These are phyloP conservation scores for Macrosteles quadrilineatus DNA, from an alignment of 1,140 invertebrate species.

Conservation along the genomic window DNA sequence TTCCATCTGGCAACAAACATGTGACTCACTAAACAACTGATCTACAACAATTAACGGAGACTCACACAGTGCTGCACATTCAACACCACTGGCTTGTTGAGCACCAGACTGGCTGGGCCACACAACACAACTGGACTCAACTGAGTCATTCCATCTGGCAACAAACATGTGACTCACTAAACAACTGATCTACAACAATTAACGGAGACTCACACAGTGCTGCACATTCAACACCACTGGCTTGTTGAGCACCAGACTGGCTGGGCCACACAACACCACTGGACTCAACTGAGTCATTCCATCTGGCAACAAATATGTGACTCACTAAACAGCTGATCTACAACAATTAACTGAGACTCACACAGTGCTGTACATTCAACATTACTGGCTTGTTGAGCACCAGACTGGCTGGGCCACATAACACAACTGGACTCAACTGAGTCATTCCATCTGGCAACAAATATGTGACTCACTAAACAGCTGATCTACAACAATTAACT, in stretches of 20 bases:
- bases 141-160: conserved; percentile 76
- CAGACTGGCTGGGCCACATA: conserved; percentile 77
- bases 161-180: conserved; percentile 43
- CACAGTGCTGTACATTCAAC: conserved; percentile 91
- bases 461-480: background rate
- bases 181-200: background rate
- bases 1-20: conserved; percentile 61
- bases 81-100: conserved; percentile 88
- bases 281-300: conserved; percentile 89
- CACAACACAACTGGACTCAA: conserved; percentile 90
- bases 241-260: conserved; percentile 79
- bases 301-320: conserved; percentile 55
- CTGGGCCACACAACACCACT: conserved; percentile 84
- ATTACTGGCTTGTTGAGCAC: conserved; percentile 87
- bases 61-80: conserved; percentile 94
- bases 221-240: conserved; percentile 89
- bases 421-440: conserved; percentile 87
- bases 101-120: conserved; percentile 74
- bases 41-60: no score
- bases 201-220: no score
- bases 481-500: background rate
- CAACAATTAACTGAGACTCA: no score
- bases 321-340: background rate
- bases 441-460: conserved; percentile 82
- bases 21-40: background rate